phyloP scores from a whole-genome alignment of 2,113 vertebrate genomes.

The Xenopus borealis region DNA sequence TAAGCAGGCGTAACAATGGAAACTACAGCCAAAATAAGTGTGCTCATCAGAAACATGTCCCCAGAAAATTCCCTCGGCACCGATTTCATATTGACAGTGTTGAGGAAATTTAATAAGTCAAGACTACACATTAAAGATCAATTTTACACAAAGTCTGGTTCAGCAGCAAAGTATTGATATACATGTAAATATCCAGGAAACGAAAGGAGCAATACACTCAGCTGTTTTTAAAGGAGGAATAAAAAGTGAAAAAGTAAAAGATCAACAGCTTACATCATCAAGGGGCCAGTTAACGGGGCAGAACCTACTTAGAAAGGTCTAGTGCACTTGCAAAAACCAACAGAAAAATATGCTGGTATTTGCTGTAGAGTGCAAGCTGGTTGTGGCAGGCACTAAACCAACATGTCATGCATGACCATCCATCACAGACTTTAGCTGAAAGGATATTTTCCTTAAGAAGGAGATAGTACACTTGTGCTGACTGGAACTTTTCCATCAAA shows the following conservation, averaged over 20 bases:
- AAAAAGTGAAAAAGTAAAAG: background rate
- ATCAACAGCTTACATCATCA: background rate
- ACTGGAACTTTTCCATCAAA: too few relatives aligned
- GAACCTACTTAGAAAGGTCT: background rate
- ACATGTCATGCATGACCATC: background rate
- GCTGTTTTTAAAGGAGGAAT: too few relatives aligned
- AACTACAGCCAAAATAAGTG: background rate
- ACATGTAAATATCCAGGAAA: background rate
- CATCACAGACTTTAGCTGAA: background rate
- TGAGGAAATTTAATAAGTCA: background rate
- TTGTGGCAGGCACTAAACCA: background rate
- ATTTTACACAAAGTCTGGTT: background rate
- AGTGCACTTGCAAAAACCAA: too few relatives aligned
- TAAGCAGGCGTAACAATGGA: too few relatives aligned
- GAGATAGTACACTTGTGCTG: too few relatives aligned
- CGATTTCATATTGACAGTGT: background rate
- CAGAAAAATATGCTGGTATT: background rate
- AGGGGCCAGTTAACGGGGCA: background rate
- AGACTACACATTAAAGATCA: background rate
- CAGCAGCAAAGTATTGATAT: background rate
- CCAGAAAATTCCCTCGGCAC: background rate
- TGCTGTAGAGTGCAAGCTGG: background rate
- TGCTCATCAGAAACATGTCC: constrained; percentile 5
- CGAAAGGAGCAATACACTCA: background rate
- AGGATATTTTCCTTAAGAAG: too few relatives aligned